phyloP scores from a whole-genome alignment of 2,113 vertebrate species.

The Phyllostomus discolor region DNA sequence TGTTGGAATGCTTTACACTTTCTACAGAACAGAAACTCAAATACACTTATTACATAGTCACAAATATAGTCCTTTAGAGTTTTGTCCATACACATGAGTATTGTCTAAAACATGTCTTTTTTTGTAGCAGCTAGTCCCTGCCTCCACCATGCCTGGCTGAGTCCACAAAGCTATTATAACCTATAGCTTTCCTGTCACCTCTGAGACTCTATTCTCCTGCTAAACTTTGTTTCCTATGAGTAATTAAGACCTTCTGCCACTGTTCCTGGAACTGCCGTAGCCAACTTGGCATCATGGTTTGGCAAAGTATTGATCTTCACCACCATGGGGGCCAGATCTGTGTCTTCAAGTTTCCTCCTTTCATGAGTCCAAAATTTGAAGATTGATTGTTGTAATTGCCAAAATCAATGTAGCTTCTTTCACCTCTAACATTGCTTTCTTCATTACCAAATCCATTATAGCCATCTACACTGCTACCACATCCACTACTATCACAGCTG shows the following conservation, averaged over 20 bases:
- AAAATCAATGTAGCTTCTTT: background rate
- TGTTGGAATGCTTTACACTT: background rate
- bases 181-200: conserved; percentile 93
- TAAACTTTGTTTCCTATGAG: conserved; percentile 92
- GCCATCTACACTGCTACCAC: background rate
- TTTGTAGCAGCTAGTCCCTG: background rate
- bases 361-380: background rate
- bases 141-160: conserved; percentile 45
- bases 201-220: conserved; percentile 91
- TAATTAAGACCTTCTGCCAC: conserved; percentile 64
- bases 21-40: background rate
- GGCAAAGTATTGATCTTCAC: background rate
- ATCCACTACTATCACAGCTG: background rate
- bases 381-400: background rate
- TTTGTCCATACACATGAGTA: background rate
- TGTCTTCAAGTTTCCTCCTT: background rate
- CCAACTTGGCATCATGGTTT: background rate
- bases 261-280: conserved; percentile 57
- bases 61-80: background rate
- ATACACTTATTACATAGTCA: background rate
- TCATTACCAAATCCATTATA: background rate
- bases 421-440: background rate
- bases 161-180: conserved; percentile 26
- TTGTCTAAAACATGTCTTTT: background rate
- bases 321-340: conserved; percentile 75